Percentiles rank a stretch among this genome's conserved stretches.
These are phyloP conservation scores for Opisthocomus hoazin DNA, from an alignment of 2,113 vertebrate genomes.

Conservation along the genomic window DNA sequence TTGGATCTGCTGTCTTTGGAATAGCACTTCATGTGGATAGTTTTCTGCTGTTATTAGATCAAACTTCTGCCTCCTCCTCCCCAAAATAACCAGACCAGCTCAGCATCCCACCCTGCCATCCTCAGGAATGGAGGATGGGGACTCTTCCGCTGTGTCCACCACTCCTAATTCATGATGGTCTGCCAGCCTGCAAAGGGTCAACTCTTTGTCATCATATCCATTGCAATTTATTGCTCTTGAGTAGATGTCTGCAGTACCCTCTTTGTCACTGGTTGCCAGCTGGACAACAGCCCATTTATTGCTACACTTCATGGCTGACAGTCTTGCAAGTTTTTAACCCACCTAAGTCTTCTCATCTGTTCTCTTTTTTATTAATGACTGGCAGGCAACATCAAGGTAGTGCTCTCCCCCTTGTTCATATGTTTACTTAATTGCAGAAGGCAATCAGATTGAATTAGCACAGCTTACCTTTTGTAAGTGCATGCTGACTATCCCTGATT, in stretches of 20 bases:
- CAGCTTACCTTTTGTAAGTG: neutral
- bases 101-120: rapidly evolving
- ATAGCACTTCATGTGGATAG: neutral
- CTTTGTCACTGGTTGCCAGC: neutral
- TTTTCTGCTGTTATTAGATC: neutral
- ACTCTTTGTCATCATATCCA: neutral
- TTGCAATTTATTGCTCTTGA: neutral
- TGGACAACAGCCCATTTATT: neutral
- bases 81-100: neutral
- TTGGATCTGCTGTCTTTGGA: neutral
- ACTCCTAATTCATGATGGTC: neutral
- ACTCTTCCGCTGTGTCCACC: neutral
- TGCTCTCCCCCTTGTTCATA: neutral
- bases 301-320: neutral
- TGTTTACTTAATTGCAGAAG: neutral
- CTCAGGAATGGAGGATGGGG: neutral
- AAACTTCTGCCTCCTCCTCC: neutral
- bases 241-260: neutral
- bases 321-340: neutral
- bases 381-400: neutral
- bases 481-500: neutral
- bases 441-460: neutral
- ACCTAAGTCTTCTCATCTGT: neutral
- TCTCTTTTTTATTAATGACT: neutral
- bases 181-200: neutral